A percentile compares a stretch with the other conserved stretches of the same genome.
Conservation (phyloP, 2,797 vertebrate species). For the Melanogrammus aeglefinus region DNA sequence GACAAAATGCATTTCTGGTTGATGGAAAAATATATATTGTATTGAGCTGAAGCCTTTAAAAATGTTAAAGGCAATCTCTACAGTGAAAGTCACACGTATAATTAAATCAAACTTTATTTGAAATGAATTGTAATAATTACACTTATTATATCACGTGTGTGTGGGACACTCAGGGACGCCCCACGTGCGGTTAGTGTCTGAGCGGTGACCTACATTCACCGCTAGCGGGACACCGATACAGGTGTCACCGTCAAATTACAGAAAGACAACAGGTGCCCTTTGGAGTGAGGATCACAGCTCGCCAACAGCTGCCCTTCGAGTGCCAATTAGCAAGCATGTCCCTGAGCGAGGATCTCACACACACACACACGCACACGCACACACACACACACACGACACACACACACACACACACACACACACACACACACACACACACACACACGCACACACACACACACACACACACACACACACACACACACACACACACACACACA, state of each 20-base stretch:
- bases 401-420: conserved; percentile 38
- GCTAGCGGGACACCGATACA: conserved; percentile 55
- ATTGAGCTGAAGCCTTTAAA: too few species aligned
- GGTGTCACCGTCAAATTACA: conserved; percentile 61
- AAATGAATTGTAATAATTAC: background rate
- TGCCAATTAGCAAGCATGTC: conserved; percentile 58
- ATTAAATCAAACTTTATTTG: background rate
- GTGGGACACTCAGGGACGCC: conserved; percentile 64
- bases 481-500: conserved; percentile 42
- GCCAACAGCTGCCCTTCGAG: conserved; percentile 41
- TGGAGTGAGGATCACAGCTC: conserved; percentile 53
- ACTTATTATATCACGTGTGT: conserved; percentile 21
- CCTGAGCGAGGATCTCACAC: conserved; percentile 62
- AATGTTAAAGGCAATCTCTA: too few species aligned
- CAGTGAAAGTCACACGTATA: background rate
- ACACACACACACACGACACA: conserved; percentile 36
- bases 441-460: background rate
- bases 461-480: too few species aligned
- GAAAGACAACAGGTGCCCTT: conserved; percentile 48
- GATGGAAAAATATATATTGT: conserved; percentile 55
- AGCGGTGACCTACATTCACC: conserved; percentile 64
- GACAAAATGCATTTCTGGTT: conserved; percentile 85
- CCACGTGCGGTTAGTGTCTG: conserved; percentile 55
- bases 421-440: conserved; percentile 45
- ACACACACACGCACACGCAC: conserved; percentile 25